Percentiles rank a stretch among this genome's conserved stretches.
phyloP scores from a whole-genome alignment of 2,113 vertebrate genomes.

The Alaudala cheleensis region DNA sequence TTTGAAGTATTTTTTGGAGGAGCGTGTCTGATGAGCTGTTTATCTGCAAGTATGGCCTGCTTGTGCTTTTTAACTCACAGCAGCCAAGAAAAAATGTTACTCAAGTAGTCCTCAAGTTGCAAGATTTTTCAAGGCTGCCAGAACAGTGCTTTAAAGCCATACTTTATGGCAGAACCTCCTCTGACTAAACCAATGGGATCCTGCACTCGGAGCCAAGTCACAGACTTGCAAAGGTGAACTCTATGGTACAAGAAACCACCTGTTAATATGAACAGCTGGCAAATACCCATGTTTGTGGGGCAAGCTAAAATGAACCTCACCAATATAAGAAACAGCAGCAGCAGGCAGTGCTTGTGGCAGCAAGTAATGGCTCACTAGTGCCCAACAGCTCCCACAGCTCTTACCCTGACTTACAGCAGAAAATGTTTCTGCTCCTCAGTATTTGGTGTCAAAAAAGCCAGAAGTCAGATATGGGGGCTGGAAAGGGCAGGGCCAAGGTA shows the following conservation, averaged over 20 bases:
- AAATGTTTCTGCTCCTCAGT: neutral
- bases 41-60: neutral
- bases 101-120: neutral
- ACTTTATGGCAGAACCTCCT: neutral
- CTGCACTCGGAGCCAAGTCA: neutral
- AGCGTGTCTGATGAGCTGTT: neutral
- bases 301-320: neutral
- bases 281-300: neutral
- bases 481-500: neutral
- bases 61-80: neutral
- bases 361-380: neutral
- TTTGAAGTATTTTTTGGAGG: neutral
- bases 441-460: neutral
- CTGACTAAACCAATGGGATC: neutral
- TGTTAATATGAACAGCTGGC: neutral
- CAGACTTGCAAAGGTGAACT: neutral
- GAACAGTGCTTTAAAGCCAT: neutral
- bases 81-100: neutral
- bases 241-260: neutral
- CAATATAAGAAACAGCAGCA: neutral
- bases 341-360: neutral
- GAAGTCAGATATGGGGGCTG: neutral
- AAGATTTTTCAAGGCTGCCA: neutral
- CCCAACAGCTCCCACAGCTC: neutral
- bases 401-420: neutral